Evolutionary conservation across 2,888 invertebrate genomes (phyloP), one percentile per base, ranked within the genome.

Genomic region (Cheilosia pagana): DNA sequence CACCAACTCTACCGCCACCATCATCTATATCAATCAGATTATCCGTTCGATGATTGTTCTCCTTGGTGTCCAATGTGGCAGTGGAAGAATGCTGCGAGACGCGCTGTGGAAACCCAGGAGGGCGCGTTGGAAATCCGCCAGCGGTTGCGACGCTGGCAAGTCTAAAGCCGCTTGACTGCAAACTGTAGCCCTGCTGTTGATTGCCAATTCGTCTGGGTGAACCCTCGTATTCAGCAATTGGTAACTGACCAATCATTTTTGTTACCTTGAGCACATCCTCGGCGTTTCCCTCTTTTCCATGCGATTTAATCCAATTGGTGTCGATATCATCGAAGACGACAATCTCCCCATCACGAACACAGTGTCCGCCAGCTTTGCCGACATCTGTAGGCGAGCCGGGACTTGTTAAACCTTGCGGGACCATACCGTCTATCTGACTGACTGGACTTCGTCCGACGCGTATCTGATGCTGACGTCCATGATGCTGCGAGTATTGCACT

Each of bases 151-250:
- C 94, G 62, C 93, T 93, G 89, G 93, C 48, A 41, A 76, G 71
- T 41, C 62, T 81, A 60, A 81, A 81, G 2, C 65, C 63, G 0
- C 68, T 53, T 2, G 71, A 28, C n/a, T 76, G 85, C 19, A 62
- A 6, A 23, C 62, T 81, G 21, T 75, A 76, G 4, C 81, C 85
- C 28, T 88, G 85, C 31, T 88, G 87, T 75, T 87, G 78, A 60
- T 95, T 94, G 4, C 97, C 97, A 90, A 97, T 97, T 87, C 98
- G 94, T 87, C 97, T 93, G 16, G 98, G 98, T 50, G 97, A 98
- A 16, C 97, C 97, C 88, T 98, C 97, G 90, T 98, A 98, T 90
- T 98, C 97, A 21, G 98, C 97, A 88, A 98, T 98, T n/a, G 97
- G 97, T 53, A 92, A 81, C 72, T 91, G 91, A 1, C 92, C 92